Evolutionary conservation across 2,888 invertebrate species (phyloP), one percentile per base, ranked within the genome.

Genomic region (Phytoseiulus persimilis): DNA sequence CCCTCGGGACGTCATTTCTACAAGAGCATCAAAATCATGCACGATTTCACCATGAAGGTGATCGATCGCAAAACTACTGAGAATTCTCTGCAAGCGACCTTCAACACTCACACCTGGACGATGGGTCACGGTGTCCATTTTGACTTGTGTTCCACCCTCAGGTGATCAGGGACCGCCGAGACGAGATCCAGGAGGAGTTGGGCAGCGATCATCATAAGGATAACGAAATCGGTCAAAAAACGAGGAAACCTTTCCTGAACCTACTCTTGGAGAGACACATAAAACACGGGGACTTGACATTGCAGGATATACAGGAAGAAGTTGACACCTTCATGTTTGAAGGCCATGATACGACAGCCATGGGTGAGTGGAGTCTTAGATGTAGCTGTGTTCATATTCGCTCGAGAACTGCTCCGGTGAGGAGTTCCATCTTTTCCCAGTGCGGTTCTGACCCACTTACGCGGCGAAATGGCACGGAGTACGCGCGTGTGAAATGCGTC

Each of bases 1-100:
- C 92, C 92, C 23, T 91, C 91, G 18, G 94, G 94, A 5, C 92
- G 92, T 90, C 92, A 93, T 90, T 92, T 93, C 91, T 91, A 92
- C 32, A 91, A 92, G 84, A 92, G 92, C 90, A 92, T 94, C 9
- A 91, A 92, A 39, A 92, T 92, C 5, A 92, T 94, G 46, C 93
- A 94, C 91, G 92, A 92, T 33, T 94, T 94, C 91, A 93, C 94
- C 3, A 91, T 92, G 83, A 92, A 92, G 90, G 92, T 92, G 83
- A 91, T 23, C 28, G 23, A 23, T 18, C 14, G 65, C 1, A 2
- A 14, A 65, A 14, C 65, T 28, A 65, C 65, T 23, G 14, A 28
- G 28, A n/a, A n/a, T n/a, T n/a, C n/a, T n/a, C n/a, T n/a, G n/a
- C n/a, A n/a, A n/a, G n/a, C n/a, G n/a, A n/a, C n/a, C n/a, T n/a